Conservation (phyloP, 1,140 invertebrate genomes). For the Lepidurus couesii region DNA sequence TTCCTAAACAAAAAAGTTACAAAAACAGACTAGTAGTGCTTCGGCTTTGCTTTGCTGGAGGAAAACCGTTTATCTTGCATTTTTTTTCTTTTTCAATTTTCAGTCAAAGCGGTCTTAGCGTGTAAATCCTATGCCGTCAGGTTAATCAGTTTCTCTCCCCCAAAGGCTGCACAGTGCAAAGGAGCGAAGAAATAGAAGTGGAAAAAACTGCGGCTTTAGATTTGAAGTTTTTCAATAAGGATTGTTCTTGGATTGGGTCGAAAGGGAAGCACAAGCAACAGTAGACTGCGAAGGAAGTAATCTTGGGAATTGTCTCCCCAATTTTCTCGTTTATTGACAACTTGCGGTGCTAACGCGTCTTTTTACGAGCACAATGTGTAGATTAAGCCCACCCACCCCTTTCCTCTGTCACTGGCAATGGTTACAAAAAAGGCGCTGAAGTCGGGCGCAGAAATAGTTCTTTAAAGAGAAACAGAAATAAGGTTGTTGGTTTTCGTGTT, state of each 20-base stretch:
- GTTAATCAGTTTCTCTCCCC: background rate
- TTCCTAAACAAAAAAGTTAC: no score
- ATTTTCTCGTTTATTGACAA: conserved; percentile 14
- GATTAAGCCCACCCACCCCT: background rate
- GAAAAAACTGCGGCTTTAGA: background rate
- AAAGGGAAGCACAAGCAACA: background rate
- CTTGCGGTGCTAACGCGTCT: conserved; percentile 8
- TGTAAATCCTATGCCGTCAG: conserved; percentile 2
- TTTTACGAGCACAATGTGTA: background rate
- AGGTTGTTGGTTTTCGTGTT: background rate
- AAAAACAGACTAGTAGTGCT: background rate
- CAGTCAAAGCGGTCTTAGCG: background rate
- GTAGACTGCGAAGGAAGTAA: background rate
- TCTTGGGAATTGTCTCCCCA: conserved; percentile 17
- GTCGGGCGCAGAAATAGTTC: background rate
- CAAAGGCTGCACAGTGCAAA: background rate
- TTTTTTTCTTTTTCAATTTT: background rate
- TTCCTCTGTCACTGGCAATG: background rate
- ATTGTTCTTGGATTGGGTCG: background rate
- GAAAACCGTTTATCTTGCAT: background rate
- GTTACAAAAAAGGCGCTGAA: background rate
- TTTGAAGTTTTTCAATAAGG: background rate
- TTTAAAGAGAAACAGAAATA: no score
- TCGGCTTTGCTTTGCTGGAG: background rate
- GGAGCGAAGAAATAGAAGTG: background rate